Conservation (phyloP, 1,140 invertebrate genomes). For the Linepithema humile region DNA sequence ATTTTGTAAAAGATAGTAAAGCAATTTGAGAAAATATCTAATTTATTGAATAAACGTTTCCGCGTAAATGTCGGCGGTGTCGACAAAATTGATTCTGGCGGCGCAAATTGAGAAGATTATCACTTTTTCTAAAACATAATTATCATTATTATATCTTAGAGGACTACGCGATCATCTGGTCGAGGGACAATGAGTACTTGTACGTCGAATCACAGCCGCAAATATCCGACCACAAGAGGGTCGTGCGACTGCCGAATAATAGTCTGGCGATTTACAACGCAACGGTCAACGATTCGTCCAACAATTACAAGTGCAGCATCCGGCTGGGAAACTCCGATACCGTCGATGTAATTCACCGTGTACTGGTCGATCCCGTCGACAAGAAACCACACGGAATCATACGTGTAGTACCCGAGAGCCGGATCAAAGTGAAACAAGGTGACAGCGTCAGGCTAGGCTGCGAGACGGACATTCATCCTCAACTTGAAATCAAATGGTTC, state of each 20-base stretch:
- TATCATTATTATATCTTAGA: conserved; percentile 60
- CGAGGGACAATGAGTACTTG: conserved; percentile 60
- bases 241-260: conserved; percentile 52
- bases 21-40: neutral
- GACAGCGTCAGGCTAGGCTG: conserved; percentile 66
- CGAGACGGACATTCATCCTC: conserved; percentile 32
- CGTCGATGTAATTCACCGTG: conserved; percentile 62
- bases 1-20: neutral
- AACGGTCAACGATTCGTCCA: conserved; percentile 57
- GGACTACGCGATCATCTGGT: conserved; percentile 59
- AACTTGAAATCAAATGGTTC: conserved; percentile 74
- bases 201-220: conserved; percentile 40
- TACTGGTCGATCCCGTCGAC: conserved; percentile 58
- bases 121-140: too few relatives aligned
- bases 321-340: neutral
- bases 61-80: too few relatives aligned
- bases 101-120: too few relatives aligned
- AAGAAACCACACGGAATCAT: conserved; percentile 46
- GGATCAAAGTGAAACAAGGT: conserved; percentile 58
- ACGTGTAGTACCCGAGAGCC: conserved; percentile 62
- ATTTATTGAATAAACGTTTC: too few relatives aligned
- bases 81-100: too few relatives aligned
- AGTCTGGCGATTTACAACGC: conserved; percentile 70
- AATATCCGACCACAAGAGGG: neutral
- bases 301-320: conserved; percentile 71